These are phyloP conservation scores for Nephrotoma guestfalica DNA, from an alignment of 2,888 invertebrate species.

Conservation along the genomic window DNA sequence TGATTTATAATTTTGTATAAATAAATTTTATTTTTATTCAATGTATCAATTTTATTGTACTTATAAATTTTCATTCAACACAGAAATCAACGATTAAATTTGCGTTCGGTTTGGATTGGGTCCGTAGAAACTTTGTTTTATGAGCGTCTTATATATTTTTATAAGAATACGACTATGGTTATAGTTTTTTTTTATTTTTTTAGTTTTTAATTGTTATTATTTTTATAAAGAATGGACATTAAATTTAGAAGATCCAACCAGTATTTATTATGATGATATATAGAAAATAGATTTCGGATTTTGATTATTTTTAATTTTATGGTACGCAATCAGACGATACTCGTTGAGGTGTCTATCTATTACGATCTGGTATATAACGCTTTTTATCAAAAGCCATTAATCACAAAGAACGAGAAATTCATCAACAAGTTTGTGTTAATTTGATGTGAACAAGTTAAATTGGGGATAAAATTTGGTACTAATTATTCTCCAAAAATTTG, in stretches of 20 bases:
- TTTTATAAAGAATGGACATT: not conserved
- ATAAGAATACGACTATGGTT: not conserved
- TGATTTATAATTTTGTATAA: slow-evolving; percentile 2
- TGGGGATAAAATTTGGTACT: no score
- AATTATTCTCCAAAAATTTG: no score
- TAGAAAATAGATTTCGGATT: not conserved
- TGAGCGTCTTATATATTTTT: not conserved
- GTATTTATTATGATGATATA: not conserved
- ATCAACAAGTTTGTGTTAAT: not conserved
- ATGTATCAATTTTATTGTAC: slow-evolving; percentile 3
- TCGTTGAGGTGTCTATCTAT: not conserved
- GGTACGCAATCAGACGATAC: not conserved
- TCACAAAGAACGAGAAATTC: not conserved
- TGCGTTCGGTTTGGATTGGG: not conserved
- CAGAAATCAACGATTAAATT: not conserved
- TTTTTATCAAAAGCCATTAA: not conserved
- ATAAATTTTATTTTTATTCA: not conserved
- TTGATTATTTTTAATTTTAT: not conserved
- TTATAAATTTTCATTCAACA: not conserved
- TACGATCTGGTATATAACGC: not conserved
- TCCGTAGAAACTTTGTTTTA: not conserved
- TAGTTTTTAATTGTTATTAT: not conserved
- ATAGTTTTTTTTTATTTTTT: not conserved
- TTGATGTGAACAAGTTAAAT: not conserved
- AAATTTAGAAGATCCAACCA: not conserved